Evolutionary conservation across 92 coral and sea anemone genomes (phyloP).

Genomic region (Phenganax marumi): DNA sequence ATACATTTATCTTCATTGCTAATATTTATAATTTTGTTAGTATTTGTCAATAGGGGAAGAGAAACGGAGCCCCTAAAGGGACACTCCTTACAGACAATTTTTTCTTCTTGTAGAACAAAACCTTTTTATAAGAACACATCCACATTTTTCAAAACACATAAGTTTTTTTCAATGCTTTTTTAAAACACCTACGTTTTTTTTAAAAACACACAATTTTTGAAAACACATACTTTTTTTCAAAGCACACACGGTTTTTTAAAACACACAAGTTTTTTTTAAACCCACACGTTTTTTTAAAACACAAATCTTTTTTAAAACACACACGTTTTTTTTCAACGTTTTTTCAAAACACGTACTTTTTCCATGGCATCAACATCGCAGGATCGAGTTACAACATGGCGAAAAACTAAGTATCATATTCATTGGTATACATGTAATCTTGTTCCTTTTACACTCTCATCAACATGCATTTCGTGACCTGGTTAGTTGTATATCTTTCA

Average conservation of each 20-base stretch:
- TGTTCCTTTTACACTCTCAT: not conserved
- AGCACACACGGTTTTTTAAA: not conserved
- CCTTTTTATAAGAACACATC: no score
- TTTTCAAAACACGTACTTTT: no score
- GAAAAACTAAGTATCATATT: not conserved
- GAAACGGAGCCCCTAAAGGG: no score
- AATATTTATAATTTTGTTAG: no score
- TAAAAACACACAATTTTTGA: not conserved
- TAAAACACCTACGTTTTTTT: no score
- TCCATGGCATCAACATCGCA: not conserved
- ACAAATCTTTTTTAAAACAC: not conserved
- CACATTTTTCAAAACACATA: no score
- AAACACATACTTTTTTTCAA: not conserved
- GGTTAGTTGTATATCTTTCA: not conserved
- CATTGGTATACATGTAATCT: not conserved
- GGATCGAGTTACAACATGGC: no score
- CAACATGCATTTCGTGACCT: not conserved
- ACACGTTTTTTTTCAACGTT: not conserved
- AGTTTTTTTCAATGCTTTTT: no score
- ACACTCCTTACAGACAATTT: no score
- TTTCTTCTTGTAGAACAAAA: no score
- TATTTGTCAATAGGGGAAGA: no score
- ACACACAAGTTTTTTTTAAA: not conserved
- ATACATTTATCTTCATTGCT: no score
- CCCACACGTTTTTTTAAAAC: not conserved